Evolutionary conservation across 2,888 invertebrate species (phyloP).

Genomic region (Acanthoscelides obtectus): DNA sequence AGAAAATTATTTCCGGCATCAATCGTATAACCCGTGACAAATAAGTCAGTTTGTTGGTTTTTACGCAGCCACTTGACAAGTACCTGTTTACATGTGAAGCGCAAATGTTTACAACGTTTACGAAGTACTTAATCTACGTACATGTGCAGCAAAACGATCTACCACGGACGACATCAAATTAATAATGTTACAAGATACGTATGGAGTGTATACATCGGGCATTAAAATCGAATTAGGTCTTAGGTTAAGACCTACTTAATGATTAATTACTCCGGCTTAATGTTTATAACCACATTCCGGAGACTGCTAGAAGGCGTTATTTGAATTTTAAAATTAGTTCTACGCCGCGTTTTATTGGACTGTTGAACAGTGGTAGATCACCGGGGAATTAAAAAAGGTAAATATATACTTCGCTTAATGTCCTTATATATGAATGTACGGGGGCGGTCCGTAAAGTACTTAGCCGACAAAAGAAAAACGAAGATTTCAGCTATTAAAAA

Average conservation of each 20-base stretch:
- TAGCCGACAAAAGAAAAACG: too few species aligned
- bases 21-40: too few species aligned
- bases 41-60: too few species aligned
- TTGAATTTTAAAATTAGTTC: slow-evolving; percentile 16
- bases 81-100: background rate
- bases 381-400: background rate
- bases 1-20: too few species aligned
- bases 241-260: slow-evolving; percentile 11
- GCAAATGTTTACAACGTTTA: background rate
- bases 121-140: background rate
- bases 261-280: slow-evolving; percentile 11
- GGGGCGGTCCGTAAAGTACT: too few species aligned
- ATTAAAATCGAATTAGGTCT: slow-evolving; percentile 16
- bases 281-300: slow-evolving; percentile 12
- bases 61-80: background rate
- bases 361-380: slow-evolving; percentile 3
- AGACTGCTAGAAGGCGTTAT: slow-evolving; percentile 8
- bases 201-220: background rate
- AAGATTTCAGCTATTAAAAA: too few species aligned
- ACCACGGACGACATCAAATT: background rate
- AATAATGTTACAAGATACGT: background rate
- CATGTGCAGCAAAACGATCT: background rate
- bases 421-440: too few species aligned
- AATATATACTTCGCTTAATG: too few species aligned
- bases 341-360: slow-evolving; percentile 24